Conservation (phyloP, 2,797 vertebrate genomes). For the Enteromius argenteus region DNA sequence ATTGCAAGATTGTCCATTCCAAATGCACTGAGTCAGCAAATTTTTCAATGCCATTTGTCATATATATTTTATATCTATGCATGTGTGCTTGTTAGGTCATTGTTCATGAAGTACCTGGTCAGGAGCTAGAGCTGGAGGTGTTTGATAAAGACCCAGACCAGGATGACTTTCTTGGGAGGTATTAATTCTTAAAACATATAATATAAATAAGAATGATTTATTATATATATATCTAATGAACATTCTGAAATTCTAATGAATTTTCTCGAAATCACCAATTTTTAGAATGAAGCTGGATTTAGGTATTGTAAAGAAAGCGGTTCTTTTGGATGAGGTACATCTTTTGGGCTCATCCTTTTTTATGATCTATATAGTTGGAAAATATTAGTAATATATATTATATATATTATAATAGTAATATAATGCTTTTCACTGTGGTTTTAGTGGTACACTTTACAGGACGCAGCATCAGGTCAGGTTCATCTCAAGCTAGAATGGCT, state of each 20-base stretch:
- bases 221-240: not conserved
- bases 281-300: slow-evolving; percentile 90
- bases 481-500: slow-evolving; percentile 93
- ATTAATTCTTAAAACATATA: slow-evolving; percentile 54
- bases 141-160: slow-evolving; percentile 97
- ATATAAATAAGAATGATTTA: not conserved
- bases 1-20: not conserved
- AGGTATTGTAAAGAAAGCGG: slow-evolving; percentile 86
- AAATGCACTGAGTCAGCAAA: not conserved
- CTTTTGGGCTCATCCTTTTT: not conserved
- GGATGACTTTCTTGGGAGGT: slow-evolving; percentile 96
- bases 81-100: slow-evolving; percentile 82
- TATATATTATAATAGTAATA: no score
- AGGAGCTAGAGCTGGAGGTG: slow-evolving; percentile 93
- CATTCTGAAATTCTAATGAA: no score
- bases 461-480: slow-evolving; percentile 85
- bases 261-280: not conserved
- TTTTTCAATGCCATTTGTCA: not conserved
- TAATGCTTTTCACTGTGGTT: slow-evolving; percentile 44
- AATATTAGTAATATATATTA: no score
- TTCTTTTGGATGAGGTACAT: slow-evolving; percentile 88
- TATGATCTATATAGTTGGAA: not conserved
- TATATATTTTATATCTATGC: not conserved
- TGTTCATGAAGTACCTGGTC: slow-evolving; percentile 94
- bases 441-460: slow-evolving; percentile 90